phyloP scores from a whole-genome alignment of 2,113 vertebrate species.

The Lamprotornis superbus region DNA sequence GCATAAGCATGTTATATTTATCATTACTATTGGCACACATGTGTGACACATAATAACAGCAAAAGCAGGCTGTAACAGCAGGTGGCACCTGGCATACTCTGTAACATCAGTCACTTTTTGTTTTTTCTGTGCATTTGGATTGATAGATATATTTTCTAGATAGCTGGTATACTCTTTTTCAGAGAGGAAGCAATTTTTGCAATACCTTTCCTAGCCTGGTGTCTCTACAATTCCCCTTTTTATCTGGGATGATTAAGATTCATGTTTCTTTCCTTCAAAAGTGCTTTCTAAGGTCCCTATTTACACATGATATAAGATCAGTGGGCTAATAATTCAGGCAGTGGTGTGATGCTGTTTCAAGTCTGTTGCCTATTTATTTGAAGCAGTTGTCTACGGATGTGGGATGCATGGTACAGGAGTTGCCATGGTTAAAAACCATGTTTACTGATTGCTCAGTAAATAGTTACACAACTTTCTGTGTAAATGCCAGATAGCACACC shows the following conservation, averaged over 20 bases:
- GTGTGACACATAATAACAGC: neutral
- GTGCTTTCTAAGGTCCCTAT: neutral
- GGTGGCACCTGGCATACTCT: neutral
- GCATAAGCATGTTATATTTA: neutral
- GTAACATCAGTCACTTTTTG: neutral
- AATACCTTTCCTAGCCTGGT: neutral
- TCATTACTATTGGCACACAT: neutral
- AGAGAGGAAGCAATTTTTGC: neutral
- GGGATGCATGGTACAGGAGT: neutral
- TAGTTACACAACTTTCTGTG: slow-evolving; percentile 11
- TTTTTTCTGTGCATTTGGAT: neutral
- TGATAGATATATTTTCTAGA: neutral
- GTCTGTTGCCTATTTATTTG: neutral
- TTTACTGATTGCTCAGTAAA: slow-evolving; percentile 1
- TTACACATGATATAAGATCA: neutral
- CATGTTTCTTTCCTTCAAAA: neutral
- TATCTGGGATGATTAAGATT: neutral
- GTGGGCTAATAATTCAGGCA: neutral
- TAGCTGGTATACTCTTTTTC: neutral
- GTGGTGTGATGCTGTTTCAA: neutral
- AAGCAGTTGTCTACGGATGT: neutral
- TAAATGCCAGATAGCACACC: slow-evolving; percentile 1
- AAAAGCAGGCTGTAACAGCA: neutral
- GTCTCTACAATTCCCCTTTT: neutral
- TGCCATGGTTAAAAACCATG: neutral